Base-by-base conservation (phyloP, 2,113 vertebrate species). In the Odontesthes bonariensis region DNA sequence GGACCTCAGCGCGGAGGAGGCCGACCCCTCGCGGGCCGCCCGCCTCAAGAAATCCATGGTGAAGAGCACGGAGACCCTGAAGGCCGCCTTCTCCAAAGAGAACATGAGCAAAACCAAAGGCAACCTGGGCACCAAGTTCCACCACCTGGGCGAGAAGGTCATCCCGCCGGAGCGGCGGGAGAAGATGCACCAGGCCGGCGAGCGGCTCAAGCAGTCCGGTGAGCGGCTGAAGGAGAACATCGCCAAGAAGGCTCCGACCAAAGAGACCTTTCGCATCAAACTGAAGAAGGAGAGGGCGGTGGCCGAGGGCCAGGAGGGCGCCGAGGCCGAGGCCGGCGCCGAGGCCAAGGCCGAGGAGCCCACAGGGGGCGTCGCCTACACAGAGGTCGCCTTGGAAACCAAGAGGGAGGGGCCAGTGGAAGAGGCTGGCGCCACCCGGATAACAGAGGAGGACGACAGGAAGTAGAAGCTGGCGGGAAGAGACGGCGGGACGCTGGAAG, bases 71-170 rank as follows among this genome's bases (percentile, higher is more conserved):
- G 96, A 97, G 92, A 96, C 94, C 73, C 94, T 99, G 83, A 98
- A 96, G 92, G 96, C 97, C 3, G 96, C 97, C 3, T 99, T 99
- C 94, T 96, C 98, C 83, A 98, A 94, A 85, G 97, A 99, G 92
- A 98, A 92, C 77, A 97, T 99, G 92, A 94, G 88, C 90, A 98
- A 98, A 88, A 98, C 96, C 1, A 96, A 95, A 65, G 96, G 95
- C 89, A 97, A 94, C 90, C 93, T 99, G 69, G 96, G 96, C 79
- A 96, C 95, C 88, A 97, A 94, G 90, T 95, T 99, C 83, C 95
- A 95, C 86, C 91, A 93, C 87, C 94, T 99, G 65, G 96, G 95
- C 55, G 97, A 97, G 53, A 97, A 96, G 89, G 97, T 99, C 35
- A 96, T 99, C 73, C 96, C 98, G 0, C 94, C 94, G 0, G 97